A percentile compares a stretch with the other conserved stretches of the same genome.
These are phyloP conservation scores for Holothuria leucospilota DNA, from an alignment of 53 echinoderm and acorn worm species.

Conservation along the genomic window DNA sequence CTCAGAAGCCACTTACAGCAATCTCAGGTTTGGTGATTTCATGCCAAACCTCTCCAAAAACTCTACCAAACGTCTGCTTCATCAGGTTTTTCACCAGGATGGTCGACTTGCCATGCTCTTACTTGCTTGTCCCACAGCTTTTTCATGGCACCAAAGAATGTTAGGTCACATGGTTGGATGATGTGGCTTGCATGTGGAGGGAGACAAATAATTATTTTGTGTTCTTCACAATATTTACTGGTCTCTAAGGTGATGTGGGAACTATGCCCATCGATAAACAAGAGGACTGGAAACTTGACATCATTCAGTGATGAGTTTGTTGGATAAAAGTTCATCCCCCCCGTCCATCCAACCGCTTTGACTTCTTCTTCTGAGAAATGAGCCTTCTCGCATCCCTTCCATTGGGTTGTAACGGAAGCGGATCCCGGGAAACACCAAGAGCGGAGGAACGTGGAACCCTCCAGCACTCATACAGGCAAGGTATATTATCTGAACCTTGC, in stretches of 20 bases:
- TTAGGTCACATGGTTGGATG: not conserved
- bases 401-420: not conserved
- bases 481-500: not conserved
- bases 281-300: constrained; percentile 39
- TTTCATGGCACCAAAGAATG: not conserved
- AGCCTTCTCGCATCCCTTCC: not conserved
- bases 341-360: constrained; percentile 57
- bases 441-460: not conserved
- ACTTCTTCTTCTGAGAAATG: constrained; percentile 12
- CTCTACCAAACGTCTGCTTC: no score
- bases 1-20: not conserved
- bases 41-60: not conserved
- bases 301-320: constrained; percentile 51
- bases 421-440: not conserved
- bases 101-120: not conserved
- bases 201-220: no score
- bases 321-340: not conserved
- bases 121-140: not conserved
- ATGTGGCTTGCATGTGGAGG: not conserved
- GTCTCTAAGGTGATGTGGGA: not conserved
- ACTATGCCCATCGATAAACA: constrained; percentile 14
- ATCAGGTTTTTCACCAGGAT: no score
- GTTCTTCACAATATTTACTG: no score
- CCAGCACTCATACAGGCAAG: not conserved
- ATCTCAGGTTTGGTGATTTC: not conserved